phyloP scores from a whole-genome alignment of 2,888 invertebrate genomes.

The Nezara viridula region DNA sequence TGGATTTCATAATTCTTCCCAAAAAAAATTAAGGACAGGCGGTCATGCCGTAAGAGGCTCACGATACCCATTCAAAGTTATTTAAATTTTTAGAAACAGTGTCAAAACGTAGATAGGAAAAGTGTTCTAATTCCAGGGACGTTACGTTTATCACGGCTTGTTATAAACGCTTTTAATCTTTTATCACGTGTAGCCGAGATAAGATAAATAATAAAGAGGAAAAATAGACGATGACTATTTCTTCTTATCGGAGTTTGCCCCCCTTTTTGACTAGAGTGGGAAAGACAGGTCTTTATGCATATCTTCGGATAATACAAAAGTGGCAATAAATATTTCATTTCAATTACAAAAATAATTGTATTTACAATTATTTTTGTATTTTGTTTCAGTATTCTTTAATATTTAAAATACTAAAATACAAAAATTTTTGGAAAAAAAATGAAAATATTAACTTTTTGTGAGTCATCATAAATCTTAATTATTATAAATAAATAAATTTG shows the following conservation, averaged over 20 bases:
- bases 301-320: background rate
- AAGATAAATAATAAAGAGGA: slow-evolving; percentile 2
- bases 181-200: background rate
- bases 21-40: background rate
- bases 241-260: slow-evolving; percentile 1
- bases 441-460: too few species aligned
- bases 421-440: too few species aligned
- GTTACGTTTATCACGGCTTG: background rate
- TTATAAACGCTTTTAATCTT: slow-evolving; percentile 17
- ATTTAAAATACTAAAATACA: too few species aligned
- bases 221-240: slow-evolving; percentile 30
- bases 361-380: too few species aligned
- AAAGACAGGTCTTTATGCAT: background rate
- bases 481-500: too few species aligned
- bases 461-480: too few species aligned
- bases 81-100: slow-evolving; percentile 22
- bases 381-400: too few species aligned
- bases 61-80: background rate
- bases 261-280: background rate
- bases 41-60: background rate
- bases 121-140: background rate
- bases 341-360: too few species aligned
- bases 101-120: background rate
- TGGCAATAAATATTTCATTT: too few species aligned
- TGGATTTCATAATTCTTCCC: background rate